Base-by-base conservation (phyloP, 53 echinoderm and acorn worm genomes). In the Actinopyga echinites region DNA sequence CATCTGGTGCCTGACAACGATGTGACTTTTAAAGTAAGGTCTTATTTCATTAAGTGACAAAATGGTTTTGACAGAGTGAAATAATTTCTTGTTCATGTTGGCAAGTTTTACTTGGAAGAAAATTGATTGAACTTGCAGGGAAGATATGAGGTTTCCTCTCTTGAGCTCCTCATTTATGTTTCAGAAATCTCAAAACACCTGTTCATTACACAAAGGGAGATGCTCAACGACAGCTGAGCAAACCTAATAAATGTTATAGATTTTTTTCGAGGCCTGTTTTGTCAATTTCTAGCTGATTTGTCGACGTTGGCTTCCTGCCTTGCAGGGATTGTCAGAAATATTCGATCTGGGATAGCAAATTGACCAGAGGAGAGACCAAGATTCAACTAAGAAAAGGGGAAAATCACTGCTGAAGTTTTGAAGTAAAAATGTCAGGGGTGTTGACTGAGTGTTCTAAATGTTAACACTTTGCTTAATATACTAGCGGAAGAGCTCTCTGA, bases 221-320 rank as follows among this genome's bases (percentile, higher is more conserved):
- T 40, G 43, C 69, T 42, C n/a, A 40, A 44, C 38, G 44, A 69
- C 69, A 69, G 69, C 69, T 69, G 69, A 69, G 40, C 69, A 69
- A 69, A 69, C 69, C 69, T 69, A 69, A 69, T 69, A 69, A 69
- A 38, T 69, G 69, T 69, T 69, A 69, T 69, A 69, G 69, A 69
- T 69, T 69, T 69, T 69, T 40, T 69, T 44, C 21, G 69, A 40
- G 69, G 69, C 69, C 69, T 38, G 69, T 69, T 69, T 69, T 69
- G 69, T 69, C 69, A 69, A 44, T 43, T 69, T 69, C 69, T 37
- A 44, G 69, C 69, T 69, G 69, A 38, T 69, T 69, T 69, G 69
- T 44, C 69, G 43, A 69, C 43, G 69, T 69, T 69, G 21, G 23
- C 69, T 69, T 69, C 40, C 44, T 44, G 69, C 69, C 69, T 69